Conservation (phyloP, 2,888 invertebrate species). For the Ennomos quercinarius region DNA sequence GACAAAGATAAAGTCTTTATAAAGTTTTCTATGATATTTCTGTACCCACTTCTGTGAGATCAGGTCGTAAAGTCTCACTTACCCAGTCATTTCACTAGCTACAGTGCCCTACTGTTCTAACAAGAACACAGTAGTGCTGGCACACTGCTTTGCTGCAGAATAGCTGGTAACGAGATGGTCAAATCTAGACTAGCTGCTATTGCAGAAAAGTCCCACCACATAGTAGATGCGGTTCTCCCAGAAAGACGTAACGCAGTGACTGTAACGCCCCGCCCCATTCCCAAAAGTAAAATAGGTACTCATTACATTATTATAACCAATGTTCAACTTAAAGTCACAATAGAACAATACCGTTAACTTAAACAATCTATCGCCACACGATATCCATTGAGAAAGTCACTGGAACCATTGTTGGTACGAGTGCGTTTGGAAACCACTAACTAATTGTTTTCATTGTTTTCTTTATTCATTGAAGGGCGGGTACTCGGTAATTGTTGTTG, state of each 20-base stretch:
- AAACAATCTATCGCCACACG: slow-evolving; percentile 48
- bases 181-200: no score
- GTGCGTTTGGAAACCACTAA: slow-evolving; percentile 16
- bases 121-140: no score
- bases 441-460: slow-evolving; percentile 28
- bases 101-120: no score
- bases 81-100: no score
- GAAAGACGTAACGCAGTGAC: no score
- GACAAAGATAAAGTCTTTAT: background rate
- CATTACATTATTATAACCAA: slow-evolving; percentile 8
- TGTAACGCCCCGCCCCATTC: background rate
- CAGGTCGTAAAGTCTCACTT: no score
- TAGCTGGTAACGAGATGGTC: no score
- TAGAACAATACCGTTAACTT: slow-evolving; percentile 20
- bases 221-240: no score
- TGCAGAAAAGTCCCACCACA: no score
- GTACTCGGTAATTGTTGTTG: slow-evolving; percentile 20
- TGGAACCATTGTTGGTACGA: slow-evolving; percentile 9
- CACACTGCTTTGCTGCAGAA: no score
- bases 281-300: background rate
- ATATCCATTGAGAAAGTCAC: slow-evolving; percentile 44
- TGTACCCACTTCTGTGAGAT: no score
- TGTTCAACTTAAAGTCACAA: slow-evolving; percentile 19
- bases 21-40: background rate
- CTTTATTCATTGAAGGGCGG: slow-evolving; percentile 22